Conservation (phyloP, 2,888 invertebrate species). For the Phymatocera aterrima region DNA sequence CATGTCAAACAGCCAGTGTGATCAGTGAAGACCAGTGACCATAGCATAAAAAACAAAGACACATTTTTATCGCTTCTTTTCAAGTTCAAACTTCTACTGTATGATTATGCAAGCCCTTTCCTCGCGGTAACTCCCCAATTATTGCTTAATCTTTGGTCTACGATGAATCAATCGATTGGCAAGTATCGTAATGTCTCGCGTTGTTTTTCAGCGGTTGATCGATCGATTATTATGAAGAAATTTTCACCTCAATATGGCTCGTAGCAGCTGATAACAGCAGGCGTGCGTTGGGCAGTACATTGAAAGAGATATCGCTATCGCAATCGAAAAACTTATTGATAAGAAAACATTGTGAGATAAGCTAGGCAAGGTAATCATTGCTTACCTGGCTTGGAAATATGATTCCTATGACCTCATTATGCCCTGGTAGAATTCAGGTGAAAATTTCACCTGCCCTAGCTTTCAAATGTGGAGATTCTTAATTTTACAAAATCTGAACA, state of each 20-base stretch:
- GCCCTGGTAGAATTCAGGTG: slow-evolving; percentile 28
- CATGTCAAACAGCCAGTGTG: too few relatives aligned
- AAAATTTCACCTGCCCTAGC: slow-evolving; percentile 23
- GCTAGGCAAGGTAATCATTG: slow-evolving; percentile 19
- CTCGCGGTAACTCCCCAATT: not conserved
- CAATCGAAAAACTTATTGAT: not conserved
- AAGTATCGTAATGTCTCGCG: not conserved
- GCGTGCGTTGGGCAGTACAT: not conserved
- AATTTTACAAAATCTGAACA: slow-evolving; percentile 4
- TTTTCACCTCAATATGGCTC: not conserved
- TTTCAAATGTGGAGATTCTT: slow-evolving; percentile 16
- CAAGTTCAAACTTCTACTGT: not conserved
- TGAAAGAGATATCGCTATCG: not conserved
- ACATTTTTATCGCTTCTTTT: too few relatives aligned
- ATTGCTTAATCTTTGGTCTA: not conserved
- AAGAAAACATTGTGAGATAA: not conserved
- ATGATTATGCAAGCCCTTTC: not conserved
- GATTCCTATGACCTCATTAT: slow-evolving; percentile 22
- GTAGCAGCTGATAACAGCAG: not conserved
- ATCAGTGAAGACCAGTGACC: too few relatives aligned
- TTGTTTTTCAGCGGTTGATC: not conserved
- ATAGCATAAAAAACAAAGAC: too few relatives aligned
- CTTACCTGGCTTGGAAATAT: slow-evolving; percentile 15
- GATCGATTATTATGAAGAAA: not conserved
- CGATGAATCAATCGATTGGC: not conserved